phyloP scores from a whole-genome alignment of 2,797 vertebrate species.

The Remorina albescens region DNA sequence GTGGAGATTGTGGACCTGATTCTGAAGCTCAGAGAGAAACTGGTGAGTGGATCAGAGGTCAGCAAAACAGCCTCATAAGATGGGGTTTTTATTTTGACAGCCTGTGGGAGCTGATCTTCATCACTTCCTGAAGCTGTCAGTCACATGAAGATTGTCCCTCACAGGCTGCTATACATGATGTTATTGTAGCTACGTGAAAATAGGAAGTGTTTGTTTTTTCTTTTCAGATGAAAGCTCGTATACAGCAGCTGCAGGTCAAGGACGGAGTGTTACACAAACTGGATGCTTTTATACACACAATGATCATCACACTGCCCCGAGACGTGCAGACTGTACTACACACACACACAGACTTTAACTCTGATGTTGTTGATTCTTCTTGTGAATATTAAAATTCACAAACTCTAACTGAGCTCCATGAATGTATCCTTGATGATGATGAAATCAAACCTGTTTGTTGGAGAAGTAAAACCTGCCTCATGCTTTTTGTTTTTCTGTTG shows the following conservation, averaged over 20 bases:
- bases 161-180: not conserved
- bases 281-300: conserved; percentile 78
- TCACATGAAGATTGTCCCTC: not conserved
- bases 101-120: too few species aligned
- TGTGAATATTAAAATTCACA: too few species aligned
- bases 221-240: conserved; percentile 84
- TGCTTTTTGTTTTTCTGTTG: not conserved
- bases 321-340: conserved; percentile 89
- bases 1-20: conserved; percentile 95
- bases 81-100: too few species aligned
- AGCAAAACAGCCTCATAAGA: too few species aligned
- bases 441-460: not conserved
- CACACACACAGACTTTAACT: not conserved
- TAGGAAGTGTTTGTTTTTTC: conserved; percentile 19
- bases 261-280: conserved; percentile 84
- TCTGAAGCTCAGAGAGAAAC: conserved; percentile 93
- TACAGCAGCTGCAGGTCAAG: conserved; percentile 88
- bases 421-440: not conserved
- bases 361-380: too few species aligned
- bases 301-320: conserved; percentile 86
- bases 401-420: too few species aligned
- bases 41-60: conserved; percentile 81
- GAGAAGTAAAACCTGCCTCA: not conserved
- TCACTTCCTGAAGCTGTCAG: too few species aligned
- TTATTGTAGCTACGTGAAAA: not conserved